These are phyloP conservation scores for Automeris io DNA, from an alignment of 2,888 invertebrate genomes.

Conservation along the genomic window DNA sequence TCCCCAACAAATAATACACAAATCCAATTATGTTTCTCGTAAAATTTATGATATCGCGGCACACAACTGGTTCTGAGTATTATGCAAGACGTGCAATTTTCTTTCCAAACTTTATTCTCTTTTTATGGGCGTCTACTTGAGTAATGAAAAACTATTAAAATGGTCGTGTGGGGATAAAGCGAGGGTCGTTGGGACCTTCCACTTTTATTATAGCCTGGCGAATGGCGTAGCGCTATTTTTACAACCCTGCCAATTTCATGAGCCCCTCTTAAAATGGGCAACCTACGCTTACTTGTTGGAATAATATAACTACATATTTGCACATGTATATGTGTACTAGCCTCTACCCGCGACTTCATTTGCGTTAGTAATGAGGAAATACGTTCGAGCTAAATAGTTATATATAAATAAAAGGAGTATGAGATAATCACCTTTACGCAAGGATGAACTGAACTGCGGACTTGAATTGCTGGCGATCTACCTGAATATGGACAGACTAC, in stretches of 20 bases:
- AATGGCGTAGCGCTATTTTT: conserved; percentile 60
- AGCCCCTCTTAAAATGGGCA: conserved; percentile 55
- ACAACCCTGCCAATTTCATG: conserved; percentile 60
- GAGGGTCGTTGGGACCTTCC: conserved; percentile 65
- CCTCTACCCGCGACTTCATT: no score
- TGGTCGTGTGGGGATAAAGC: conserved; percentile 60
- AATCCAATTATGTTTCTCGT: conserved; percentile 49
- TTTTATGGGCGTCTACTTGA: conserved; percentile 71
- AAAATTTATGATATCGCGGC: conserved; percentile 47
- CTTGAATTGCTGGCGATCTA: no score
- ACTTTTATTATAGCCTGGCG: conserved; percentile 57
- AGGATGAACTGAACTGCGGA: no score
- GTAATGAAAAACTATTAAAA: conserved; percentile 76
- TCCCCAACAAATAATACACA: conserved; percentile 39
- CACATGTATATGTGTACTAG: no score
- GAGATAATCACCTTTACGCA: no score
- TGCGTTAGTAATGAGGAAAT: no score
- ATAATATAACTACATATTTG: conserved; percentile 12
- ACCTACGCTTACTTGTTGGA: conserved; percentile 35
- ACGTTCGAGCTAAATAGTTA: no score
- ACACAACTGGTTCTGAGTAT: conserved; percentile 42
- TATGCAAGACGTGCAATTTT: conserved; percentile 73
- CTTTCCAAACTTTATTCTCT: conserved; percentile 60
- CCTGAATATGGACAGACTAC: no score
- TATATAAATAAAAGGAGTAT: no score